Evolutionary conservation across 2,113 vertebrate genomes (phyloP).

Genomic region (Pycnonotus jocosus): DNA sequence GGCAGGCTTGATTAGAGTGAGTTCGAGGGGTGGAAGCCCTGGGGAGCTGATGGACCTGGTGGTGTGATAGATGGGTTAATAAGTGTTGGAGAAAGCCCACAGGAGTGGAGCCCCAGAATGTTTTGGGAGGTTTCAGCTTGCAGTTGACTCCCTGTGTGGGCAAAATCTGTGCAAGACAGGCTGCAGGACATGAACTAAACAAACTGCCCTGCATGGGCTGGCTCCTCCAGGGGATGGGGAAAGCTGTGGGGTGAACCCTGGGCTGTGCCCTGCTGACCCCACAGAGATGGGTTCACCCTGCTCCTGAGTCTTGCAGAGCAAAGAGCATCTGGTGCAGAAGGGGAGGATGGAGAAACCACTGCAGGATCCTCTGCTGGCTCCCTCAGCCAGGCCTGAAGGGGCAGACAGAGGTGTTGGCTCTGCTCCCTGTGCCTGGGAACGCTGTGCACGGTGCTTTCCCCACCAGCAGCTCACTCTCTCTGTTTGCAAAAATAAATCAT

Average conservation of each 20-base stretch:
- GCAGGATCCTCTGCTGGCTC: not conserved
- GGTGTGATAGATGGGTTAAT: not conserved
- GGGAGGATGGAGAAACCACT: not conserved
- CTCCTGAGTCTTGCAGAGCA: no score
- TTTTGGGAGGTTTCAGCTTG: not conserved
- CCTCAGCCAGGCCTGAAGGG: not conserved
- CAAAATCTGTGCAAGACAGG: not conserved
- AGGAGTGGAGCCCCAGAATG: not conserved
- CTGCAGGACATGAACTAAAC: not conserved
- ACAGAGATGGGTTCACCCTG: not conserved
- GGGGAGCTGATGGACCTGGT: not conserved
- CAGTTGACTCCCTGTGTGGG: not conserved
- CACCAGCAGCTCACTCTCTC: rapidly evolving
- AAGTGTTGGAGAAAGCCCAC: not conserved
- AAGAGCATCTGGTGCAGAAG: not conserved
- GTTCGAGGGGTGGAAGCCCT: not conserved
- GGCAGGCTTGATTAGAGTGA: not conserved
- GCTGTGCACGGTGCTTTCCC: rapidly evolving
- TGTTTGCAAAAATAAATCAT: not conserved
- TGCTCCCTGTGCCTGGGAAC: not conserved
- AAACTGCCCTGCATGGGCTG: not conserved
- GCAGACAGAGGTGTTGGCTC: not conserved
- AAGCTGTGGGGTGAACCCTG: not conserved
- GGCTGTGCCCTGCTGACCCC: not conserved
- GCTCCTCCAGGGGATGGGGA: not conserved